These are phyloP conservation scores for Eubucco bourcierii DNA, from an alignment of 2,113 vertebrate genomes.

Conservation along the genomic window DNA sequence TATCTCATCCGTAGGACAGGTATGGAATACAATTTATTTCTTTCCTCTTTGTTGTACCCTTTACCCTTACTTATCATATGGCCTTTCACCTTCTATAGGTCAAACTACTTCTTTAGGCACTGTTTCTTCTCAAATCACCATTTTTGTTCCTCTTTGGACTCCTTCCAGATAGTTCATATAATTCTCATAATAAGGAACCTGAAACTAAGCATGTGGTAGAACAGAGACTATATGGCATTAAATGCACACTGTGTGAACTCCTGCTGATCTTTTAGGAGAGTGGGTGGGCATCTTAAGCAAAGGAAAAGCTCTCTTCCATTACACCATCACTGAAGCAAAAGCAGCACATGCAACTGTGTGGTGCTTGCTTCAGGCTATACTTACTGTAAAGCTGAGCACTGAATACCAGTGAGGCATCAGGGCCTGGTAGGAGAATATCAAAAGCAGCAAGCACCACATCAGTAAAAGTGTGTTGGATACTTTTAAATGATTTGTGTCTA, in stretches of 20 bases:
- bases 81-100: not conserved
- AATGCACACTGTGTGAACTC: not conserved
- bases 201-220: not conserved
- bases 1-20: not conserved
- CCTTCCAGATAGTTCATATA: not conserved
- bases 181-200: conserved; percentile 28
- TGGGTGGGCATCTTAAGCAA: not conserved
- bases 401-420: not conserved
- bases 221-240: not conserved
- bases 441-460: not conserved
- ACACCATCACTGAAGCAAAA: not conserved
- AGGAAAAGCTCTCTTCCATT: conserved; percentile 2
- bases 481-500: not conserved
- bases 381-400: not conserved
- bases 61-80: not conserved
- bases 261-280: not conserved
- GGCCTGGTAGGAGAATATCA: not conserved
- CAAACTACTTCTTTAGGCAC: not conserved
- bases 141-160: conserved; percentile 25
- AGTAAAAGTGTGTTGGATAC: not conserved
- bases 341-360: not conserved
- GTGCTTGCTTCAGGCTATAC: not conserved
- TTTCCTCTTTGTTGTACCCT: not conserved
- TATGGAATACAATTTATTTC: not conserved
- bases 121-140: not conserved